phyloP scores from a whole-genome alignment of 1,140 invertebrate species.

The Drosophila lacertosa region DNA sequence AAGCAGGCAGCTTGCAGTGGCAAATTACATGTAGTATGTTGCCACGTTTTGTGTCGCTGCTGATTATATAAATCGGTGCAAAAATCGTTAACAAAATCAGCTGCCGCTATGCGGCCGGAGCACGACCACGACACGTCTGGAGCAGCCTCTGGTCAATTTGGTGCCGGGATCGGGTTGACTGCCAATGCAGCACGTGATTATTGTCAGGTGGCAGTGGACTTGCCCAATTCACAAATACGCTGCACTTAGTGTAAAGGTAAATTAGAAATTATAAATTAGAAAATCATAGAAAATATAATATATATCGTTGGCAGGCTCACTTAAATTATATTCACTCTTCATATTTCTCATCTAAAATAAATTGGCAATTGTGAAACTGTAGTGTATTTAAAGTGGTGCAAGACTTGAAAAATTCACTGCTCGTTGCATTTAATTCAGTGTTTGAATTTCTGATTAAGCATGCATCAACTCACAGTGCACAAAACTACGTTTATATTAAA shows the following conservation, averaged over 20 bases:
- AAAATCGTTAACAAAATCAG: slow-evolving; percentile 50
- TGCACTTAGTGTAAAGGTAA: background rate
- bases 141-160: slow-evolving; percentile 66
- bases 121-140: slow-evolving; percentile 53
- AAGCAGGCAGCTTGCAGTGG: slow-evolving; percentile 25
- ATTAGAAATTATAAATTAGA: too few species aligned
- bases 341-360: background rate
- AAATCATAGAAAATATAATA: background rate
- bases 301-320: too few species aligned
- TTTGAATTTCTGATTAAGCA: slow-evolving; percentile 61
- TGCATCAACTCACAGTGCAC: slow-evolving; percentile 50
- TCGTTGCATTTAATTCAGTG: slow-evolving; percentile 41
- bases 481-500: slow-evolving; percentile 50
- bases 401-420: slow-evolving; percentile 13
- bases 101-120: slow-evolving; percentile 6
- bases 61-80: slow-evolving; percentile 77
- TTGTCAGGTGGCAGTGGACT: slow-evolving; percentile 51
- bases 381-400: slow-evolving; percentile 25
- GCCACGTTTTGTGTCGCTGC: slow-evolving; percentile 77
- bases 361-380: background rate
- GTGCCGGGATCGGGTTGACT: slow-evolving; percentile 13
- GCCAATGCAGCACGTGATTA: slow-evolving; percentile 64
- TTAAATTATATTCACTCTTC: too few species aligned
- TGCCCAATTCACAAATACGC: background rate
- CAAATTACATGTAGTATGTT: slow-evolving; percentile 71